Evolutionary conservation across 2,113 vertebrate species (phyloP), one percentile per base, ranked within the genome.

Genomic region (Nipponia nippon): DNA sequence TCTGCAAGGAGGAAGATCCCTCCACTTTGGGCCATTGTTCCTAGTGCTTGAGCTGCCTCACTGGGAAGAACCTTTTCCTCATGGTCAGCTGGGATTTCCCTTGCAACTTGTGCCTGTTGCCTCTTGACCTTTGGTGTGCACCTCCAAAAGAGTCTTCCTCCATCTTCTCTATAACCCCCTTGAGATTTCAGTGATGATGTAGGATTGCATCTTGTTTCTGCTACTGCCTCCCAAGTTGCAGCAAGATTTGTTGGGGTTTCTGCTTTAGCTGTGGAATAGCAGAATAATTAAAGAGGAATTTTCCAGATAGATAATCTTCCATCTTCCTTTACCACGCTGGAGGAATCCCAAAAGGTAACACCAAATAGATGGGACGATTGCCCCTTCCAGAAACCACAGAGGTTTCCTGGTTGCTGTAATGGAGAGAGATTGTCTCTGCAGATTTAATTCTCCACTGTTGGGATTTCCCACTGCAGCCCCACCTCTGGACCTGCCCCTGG

Each of bases 21-120:
- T 19, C 36, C 23, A 5, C 13, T 44, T 21, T 15, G 15, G 44
- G 34, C 21, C 0, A 0, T 53, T 62, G 80, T 20, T 23, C 38
- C 63, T 58, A 14, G 9, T 50, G 56, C 30, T 62, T 70, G 50
- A 7, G 42, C 53, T 81, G 63, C 2, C 50, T 58, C 21, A 3
- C 3, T 40, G 34, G 16, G 13, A 80, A 73, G 30, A 59, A 27
- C 13, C 1, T 81, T 65, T 66, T 83, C 61, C 18, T 59, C 4
- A 2, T 30, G 16, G 44, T 75, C 5, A 1, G 13, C 12, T 62
- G 59, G 32, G 7, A 3, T 38, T 94, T 65, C 10, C 53, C 36
- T n/a, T 56, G 20, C 29, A 27, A 19, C 13, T 38, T 61, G 32
- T 18, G 4, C 36, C 49, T 61, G 10, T 53, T 83, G 32, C 36